Evolutionary conservation across 1,140 invertebrate species (phyloP).

Genomic region (Papilio polyxenes): DNA sequence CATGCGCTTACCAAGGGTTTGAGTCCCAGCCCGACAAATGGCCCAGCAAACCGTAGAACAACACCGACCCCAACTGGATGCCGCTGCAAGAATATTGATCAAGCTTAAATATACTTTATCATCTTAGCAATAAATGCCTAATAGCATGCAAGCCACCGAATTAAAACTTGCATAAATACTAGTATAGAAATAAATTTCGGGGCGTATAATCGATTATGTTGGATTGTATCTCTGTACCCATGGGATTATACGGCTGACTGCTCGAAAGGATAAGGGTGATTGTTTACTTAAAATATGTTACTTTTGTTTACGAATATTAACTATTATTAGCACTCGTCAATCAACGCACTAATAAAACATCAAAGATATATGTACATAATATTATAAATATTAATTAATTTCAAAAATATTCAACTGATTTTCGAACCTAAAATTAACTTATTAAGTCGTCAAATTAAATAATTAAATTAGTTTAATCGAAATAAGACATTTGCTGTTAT

Average conservation of each 20-base stretch:
- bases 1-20: constrained; percentile 59
- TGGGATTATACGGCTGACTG: constrained; percentile 56
- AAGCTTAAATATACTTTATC: constrained; percentile 48
- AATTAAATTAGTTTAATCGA: too few relatives aligned
- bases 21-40: constrained; percentile 58
- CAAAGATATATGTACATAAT: constrained; percentile 1
- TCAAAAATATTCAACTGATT: not conserved
- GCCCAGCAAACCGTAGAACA: constrained; percentile 62
- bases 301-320: constrained; percentile 41
- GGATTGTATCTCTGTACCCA: constrained; percentile 67
- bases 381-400: not conserved
- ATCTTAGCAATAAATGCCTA: not conserved
- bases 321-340: constrained; percentile 31
- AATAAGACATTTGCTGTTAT: too few relatives aligned
- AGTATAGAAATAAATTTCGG: constrained; percentile 62
- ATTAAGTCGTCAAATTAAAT: too few relatives aligned
- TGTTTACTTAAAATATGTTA: constrained; percentile 56
- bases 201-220: constrained; percentile 75
- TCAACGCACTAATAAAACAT: not conserved
- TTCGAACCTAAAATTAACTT: not conserved
- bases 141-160: not conserved
- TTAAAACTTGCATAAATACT: constrained; percentile 39
- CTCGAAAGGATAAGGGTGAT: constrained; percentile 57
- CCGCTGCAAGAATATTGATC: constrained; percentile 23
- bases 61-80: constrained; percentile 35